A percentile compares a stretch with the other conserved stretches of the same genome.
phyloP scores from a whole-genome alignment of 2,113 vertebrate species.

The Pelusios castaneus region DNA sequence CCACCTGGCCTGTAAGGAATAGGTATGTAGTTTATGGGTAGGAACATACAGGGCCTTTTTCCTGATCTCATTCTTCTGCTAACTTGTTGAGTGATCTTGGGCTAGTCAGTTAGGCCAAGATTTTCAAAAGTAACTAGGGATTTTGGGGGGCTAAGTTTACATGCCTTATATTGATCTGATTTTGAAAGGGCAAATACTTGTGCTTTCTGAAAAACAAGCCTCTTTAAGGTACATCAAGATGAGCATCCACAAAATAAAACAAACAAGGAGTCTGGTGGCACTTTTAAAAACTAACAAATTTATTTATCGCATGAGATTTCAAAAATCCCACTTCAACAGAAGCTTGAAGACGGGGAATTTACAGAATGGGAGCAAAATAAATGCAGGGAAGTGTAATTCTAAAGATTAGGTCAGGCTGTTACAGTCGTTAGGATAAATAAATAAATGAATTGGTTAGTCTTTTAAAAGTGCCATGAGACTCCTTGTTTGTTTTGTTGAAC shows the following conservation, averaged over 20 bases:
- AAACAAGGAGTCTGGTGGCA: no score
- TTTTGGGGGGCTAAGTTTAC: neutral
- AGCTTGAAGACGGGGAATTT: no score
- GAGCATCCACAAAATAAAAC: neutral
- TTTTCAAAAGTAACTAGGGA: neutral
- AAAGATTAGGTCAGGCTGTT: no score
- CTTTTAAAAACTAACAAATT: no score
- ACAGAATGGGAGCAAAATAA: no score
- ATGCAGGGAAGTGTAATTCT: no score
- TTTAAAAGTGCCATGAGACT: no score
- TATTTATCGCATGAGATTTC: no score
- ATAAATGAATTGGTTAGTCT: no score
- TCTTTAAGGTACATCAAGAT: neutral
- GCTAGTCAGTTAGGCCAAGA: neutral
- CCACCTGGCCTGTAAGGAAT: neutral
- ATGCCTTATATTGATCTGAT: neutral
- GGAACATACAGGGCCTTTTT: neutral
- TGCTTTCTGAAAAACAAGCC: neutral
- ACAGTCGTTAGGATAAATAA: no score
- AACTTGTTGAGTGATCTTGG: neutral
- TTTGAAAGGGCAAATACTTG: neutral
- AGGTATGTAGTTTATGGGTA: neutral
- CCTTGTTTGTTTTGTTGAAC: no score
- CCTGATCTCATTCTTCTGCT: neutral
- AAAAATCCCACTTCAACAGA: no score